Evolutionary conservation across 2,113 vertebrate species (phyloP), one percentile per base, ranked within the genome.

Genomic region (Eulemur rufifrons): DNA sequence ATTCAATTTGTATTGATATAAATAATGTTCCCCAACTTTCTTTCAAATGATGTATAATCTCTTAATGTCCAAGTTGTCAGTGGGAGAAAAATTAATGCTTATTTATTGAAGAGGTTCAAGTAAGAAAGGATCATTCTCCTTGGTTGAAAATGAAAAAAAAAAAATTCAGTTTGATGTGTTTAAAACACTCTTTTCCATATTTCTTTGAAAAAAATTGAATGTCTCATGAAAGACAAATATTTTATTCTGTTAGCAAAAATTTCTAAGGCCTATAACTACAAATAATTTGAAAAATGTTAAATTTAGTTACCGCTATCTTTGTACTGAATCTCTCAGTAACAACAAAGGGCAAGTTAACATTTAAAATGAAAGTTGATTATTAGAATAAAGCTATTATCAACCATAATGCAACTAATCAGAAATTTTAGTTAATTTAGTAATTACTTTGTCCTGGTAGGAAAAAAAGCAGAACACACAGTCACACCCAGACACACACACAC

Each of bases 1-100:
- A 96, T 93, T 97, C 29, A 96, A 90, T 96, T 96, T 83, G 32
- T 37, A n/a, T 63, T 95, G 32, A 37, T 92, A 64, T 84, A 92
- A 96, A 89, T 96, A 97, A 96, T 39, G 45, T 0, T 8, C 21
- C 20, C 6, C 9, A 5, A 11, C 84, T 97, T 96, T 85, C 89
- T 86, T 80, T 10, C 93, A 84, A 86, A 86, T 89, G 56, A 94
- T 95, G 47, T 63, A 17, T n/a, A 54, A 61, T 59, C 23, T 82
- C 18, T 86, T 93, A 97, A 97, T 37, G 14, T 63, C 71, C 14
- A 92, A 59, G 2, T 92, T 97, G 85, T 86, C 9, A 37, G 29
- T 95, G 21, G 93, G 56, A 85, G 52, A 47, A 81, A 94, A 96
- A 89, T 77, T 84, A 97, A 95, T 91, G 3, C 5, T 94, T 95